These are phyloP conservation scores for Poeciliopsis prolifica DNA, from an alignment of 2,113 vertebrate genomes.

Conservation along the genomic window DNA sequence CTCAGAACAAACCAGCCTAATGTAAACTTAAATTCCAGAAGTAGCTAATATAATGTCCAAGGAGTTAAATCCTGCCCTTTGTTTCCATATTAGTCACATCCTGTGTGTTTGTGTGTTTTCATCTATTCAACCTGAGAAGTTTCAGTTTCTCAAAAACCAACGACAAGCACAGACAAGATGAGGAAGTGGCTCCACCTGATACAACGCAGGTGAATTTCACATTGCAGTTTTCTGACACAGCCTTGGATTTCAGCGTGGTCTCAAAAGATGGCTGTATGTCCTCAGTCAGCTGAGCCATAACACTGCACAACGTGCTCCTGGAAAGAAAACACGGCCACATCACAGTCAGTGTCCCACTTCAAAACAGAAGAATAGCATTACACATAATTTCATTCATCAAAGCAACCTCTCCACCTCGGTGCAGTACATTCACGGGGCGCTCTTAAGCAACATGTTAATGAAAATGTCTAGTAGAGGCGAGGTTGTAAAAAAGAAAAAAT, in stretches of 20 bases:
- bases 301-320: slow-evolving; percentile 96
- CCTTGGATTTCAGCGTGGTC: slow-evolving; percentile 91
- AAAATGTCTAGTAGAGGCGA: slow-evolving; percentile 54
- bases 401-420: slow-evolving; percentile 25
- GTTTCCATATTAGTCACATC: slow-evolving; percentile 39
- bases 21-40: neutral
- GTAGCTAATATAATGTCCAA: neutral
- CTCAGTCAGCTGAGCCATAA: slow-evolving; percentile 97
- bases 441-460: slow-evolving; percentile 59
- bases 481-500: neutral
- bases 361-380: slow-evolving; percentile 9
- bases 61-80: slow-evolving; percentile 9
- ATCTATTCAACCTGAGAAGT: neutral
- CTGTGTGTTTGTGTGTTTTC: neutral
- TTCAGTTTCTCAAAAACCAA: slow-evolving; percentile 19
- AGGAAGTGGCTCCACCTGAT: slow-evolving; percentile 82
- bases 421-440: slow-evolving; percentile 39
- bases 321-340: slow-evolving; percentile 61
- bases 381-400: slow-evolving; percentile 17
- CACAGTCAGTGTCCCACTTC: slow-evolving; percentile 15
- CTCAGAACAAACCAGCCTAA: neutral
- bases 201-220: slow-evolving; percentile 95
- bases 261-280: slow-evolving; percentile 95
- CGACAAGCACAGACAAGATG: slow-evolving; percentile 4
- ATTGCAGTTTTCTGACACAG: slow-evolving; percentile 92